Base-by-base conservation (phyloP, 2,888 invertebrate species). In the Caenorhabditis wallacei region DNA sequence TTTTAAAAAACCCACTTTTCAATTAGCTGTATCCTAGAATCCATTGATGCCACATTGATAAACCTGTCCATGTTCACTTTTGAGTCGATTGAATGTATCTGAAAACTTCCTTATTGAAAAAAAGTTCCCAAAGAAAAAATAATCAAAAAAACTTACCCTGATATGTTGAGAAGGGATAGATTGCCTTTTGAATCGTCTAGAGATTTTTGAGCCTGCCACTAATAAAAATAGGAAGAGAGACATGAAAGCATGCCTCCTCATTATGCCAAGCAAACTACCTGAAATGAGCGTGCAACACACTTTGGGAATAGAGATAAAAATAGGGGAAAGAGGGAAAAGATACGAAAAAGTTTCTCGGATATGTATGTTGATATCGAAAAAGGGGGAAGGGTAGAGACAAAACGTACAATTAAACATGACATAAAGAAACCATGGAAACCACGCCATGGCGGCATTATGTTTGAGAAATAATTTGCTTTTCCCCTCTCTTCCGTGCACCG, bases 141-240 rank as follows among this genome's bases (percentile, higher is more conserved):
- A 4, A 16, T 2, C 4, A 51, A 26, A 37, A 51, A 40, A 64
- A 35, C 35, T 64, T 46, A 85, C 85, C 40, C 76, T 71, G 53
- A 85, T 80, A 79, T 85, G 85, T 68, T 85, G 63, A 0, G 85
- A 85, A 7, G 85, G 85, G 5, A 85, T 63, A 57, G 63, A 43
- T 70, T 85, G 85, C 7, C 85, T 40, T 30, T 66, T 66, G 53
- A 66, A 66, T 40, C 66, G 20, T 53, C 53, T 66, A 66, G 66
- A 66, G 22, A 66, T 2, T 26, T 66, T 66, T 16, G 66, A 53
- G 8, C 51, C 66, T 35, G 37, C 66, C 37, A 53, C 53, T 66
- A 66, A 37, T 40, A 66, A 18, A 4, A 53, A 35, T 53, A 66
- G 37, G 37, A 66, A 53, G 37, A 66, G 66, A 53, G 66, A 66